These are phyloP conservation scores for Drosophila pallidifrons DNA, from an alignment of 1,140 invertebrate species.

Conservation along the genomic window DNA sequence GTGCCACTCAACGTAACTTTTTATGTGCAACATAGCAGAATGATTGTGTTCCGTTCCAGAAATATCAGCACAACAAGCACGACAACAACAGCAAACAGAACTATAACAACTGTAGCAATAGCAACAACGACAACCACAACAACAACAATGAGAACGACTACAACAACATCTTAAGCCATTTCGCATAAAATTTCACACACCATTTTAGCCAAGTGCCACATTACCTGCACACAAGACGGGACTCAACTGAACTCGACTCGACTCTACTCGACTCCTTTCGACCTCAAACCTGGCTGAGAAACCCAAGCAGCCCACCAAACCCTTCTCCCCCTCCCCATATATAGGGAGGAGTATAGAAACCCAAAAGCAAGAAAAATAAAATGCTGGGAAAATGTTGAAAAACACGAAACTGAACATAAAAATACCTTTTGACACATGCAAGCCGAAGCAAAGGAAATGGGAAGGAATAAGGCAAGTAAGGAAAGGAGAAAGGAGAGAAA, in stretches of 20 bases:
- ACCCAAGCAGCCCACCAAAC: neutral
- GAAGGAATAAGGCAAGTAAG: conserved; percentile 23
- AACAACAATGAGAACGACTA: conserved; percentile 21
- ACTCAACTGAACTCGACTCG: conserved; percentile 56
- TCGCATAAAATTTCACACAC: conserved; percentile 84
- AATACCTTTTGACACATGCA: conserved; percentile 84
- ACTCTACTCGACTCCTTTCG: conserved; percentile 30
- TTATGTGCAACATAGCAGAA: conserved; percentile 83
- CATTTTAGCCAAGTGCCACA: conserved; percentile 84
- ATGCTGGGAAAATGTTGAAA: conserved; percentile 70
- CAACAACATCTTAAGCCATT: conserved; percentile 79
- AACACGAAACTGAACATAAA: conserved; percentile 81
- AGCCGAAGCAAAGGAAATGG: conserved; percentile 35
- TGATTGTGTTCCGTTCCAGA: conserved; percentile 82
- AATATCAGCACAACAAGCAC: conserved; percentile 80
- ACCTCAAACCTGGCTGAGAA: neutral
- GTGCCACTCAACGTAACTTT: conserved; percentile 82
- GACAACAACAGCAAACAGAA: conserved; percentile 48
- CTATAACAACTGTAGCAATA: conserved; percentile 42
- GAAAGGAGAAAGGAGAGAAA: neutral
- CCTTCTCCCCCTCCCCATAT: conserved; percentile 1
- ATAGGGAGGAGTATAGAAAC: neutral
- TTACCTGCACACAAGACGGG: conserved; percentile 84
- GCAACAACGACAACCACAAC: conserved; percentile 38
- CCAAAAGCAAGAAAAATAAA: conserved; percentile 61